Base-by-base conservation (phyloP, 1,140 invertebrate genomes). In the Periplaneta americana region DNA sequence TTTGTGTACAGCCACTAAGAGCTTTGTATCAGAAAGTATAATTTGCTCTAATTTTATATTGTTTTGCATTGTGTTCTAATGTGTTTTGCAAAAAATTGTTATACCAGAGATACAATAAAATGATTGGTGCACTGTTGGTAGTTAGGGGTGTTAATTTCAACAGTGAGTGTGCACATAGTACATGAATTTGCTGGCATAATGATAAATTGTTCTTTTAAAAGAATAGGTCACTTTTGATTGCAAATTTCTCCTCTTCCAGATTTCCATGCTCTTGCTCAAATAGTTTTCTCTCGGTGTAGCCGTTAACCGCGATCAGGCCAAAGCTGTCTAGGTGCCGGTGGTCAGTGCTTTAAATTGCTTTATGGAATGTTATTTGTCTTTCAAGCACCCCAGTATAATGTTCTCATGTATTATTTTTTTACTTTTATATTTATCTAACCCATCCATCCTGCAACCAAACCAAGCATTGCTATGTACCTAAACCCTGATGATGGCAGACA, bases 181-280 rank as follows among this genome's bases (percentile, higher is more conserved):
- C 48, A 66, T 66, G 48, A 66, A 66, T 66, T 66, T 66, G 48
- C 48, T 66, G 48, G 48, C 48, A 28, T 66, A 66, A n/a, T 66
- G 48, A n/a, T 66, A 66, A n/a, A 66, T 66, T 66, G n/a, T 66
- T 28, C n/a, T n/a, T n/a, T n/a, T n/a, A n/a, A n/a, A n/a, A 66
- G 28, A 66, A 66, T 66, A n/a, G 22, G 48, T 78, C 77, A 78
- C 77, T 80, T 57, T 81, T 83, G 35, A 81, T 37, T 85, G 77
- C 83, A 85, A 83, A 83, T 85, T 86, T 88, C 84, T 91, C 91
- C 89, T 89, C 89, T 93, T 92, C 88, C 92, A 93, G 92, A 93
- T 92, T 93, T 93, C 92, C 92, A 91, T 90, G 90, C 91, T 88
- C 91, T 93, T 91, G 91, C 92, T 90, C 90, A 91, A 89, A 91